These are phyloP conservation scores for Australoheros scitulus DNA, from an alignment of 2,113 vertebrate genomes.

Conservation along the genomic window DNA sequence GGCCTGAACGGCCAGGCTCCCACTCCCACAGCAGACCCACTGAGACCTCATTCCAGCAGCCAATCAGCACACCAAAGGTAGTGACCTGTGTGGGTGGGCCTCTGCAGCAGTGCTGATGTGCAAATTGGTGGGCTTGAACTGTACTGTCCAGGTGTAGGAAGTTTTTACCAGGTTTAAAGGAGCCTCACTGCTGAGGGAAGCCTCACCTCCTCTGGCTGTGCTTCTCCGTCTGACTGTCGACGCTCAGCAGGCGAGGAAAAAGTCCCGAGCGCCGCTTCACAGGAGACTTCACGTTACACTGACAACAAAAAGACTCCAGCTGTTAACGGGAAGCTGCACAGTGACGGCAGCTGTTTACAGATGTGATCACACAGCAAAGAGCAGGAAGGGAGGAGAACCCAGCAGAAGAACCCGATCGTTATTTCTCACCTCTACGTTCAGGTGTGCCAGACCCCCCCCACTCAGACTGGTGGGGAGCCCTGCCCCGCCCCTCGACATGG, in stretches of 20 bases:
- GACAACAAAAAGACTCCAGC: background rate
- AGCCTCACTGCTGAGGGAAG: too few species aligned
- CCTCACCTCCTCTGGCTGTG: conserved; percentile 83
- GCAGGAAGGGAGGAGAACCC: too few species aligned
- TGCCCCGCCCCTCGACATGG: conserved; percentile 81
- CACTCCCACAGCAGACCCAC: too few species aligned
- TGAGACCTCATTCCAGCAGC: too few species aligned
- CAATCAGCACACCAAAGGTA: too few species aligned
- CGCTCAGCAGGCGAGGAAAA: conserved; percentile 90
- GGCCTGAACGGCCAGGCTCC: too few species aligned
- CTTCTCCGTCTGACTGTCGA: conserved; percentile 87
- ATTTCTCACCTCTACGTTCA: conserved; percentile 83
- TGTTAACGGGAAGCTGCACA: background rate
- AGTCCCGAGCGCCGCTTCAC: conserved; percentile 91
- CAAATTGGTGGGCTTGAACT: too few species aligned
- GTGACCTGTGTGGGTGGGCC: too few species aligned
- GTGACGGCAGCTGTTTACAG: background rate
- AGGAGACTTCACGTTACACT: conserved; percentile 83
- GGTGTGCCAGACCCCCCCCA: conserved; percentile 86
- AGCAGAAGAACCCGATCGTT: background rate
- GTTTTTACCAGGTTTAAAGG: too few species aligned
- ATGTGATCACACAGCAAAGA: too few species aligned
- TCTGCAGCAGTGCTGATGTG: too few species aligned
- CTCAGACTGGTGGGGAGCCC: conserved; percentile 91
- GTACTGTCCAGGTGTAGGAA: too few species aligned